Conservation (phyloP, 64 coral and sea anemone species). For the Platygyra sinensis region DNA sequence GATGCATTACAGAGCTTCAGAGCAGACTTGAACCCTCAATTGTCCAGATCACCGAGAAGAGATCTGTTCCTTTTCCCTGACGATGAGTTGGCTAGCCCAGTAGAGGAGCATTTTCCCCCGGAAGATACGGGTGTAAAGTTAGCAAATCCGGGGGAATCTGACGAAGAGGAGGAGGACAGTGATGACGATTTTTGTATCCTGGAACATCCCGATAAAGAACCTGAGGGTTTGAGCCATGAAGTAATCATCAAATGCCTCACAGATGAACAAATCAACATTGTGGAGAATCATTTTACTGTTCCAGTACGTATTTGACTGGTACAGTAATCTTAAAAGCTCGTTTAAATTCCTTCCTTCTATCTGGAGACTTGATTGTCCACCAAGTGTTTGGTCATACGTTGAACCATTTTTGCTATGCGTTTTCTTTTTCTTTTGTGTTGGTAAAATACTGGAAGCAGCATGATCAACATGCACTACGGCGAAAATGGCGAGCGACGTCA, state of each 20-base stretch:
- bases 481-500: no score
- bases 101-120: constrained; percentile 50
- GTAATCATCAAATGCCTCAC: constrained; percentile 70
- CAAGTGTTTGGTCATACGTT: no score
- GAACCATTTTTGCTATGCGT: no score
- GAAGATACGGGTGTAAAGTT: constrained; percentile 26
- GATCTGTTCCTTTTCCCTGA: constrained; percentile 97
- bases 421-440: no score
- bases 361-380: no score
- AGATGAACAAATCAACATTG: constrained; percentile 66
- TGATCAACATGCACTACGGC: no score
- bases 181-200: constrained; percentile 94
- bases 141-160: constrained; percentile 16
- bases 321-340: no score
- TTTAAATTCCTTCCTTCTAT: not conserved
- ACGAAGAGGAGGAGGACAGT: constrained; percentile 57
- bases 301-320: constrained; percentile 39
- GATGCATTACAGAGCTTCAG: constrained; percentile 46
- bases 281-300: constrained; percentile 83
- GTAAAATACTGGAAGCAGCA: no score
- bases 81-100: constrained; percentile 49
- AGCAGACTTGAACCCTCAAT: constrained; percentile 33
- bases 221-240: constrained; percentile 83
- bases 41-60: constrained; percentile 75
- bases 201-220: constrained; percentile 90